Percentiles rank a stretch among this genome's conserved stretches.
These are phyloP conservation scores for Apodemia zela DNA, from an alignment of 2,888 invertebrate genomes.

Conservation along the genomic window DNA sequence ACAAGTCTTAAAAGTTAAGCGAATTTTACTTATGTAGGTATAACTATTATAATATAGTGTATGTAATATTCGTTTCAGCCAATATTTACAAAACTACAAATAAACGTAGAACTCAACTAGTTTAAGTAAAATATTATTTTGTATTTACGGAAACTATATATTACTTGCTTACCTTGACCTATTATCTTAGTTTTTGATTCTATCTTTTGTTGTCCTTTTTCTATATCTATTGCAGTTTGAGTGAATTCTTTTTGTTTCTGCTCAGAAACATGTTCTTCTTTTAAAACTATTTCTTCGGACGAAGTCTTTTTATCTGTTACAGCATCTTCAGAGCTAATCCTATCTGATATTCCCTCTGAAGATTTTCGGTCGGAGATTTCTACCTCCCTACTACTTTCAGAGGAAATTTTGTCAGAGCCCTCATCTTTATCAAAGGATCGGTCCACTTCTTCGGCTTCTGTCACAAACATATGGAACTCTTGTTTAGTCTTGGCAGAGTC, in stretches of 20 bases:
- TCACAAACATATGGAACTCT: constrained; percentile 71
- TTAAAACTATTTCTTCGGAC: constrained; percentile 62
- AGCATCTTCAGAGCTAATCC: constrained; percentile 74
- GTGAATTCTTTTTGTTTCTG: constrained; percentile 42
- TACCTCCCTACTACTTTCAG: constrained; percentile 73
- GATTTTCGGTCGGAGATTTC: constrained; percentile 75
- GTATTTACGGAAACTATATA: too few relatives aligned
- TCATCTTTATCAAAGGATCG: constrained; percentile 71
- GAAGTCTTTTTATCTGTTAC: constrained; percentile 76
- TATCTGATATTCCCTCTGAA: constrained; percentile 74
- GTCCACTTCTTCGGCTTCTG: constrained; percentile 71
- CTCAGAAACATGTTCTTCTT: constrained; percentile 43
- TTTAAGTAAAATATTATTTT: too few relatives aligned
- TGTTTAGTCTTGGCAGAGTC: constrained; percentile 55
- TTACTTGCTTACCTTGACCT: constrained; percentile 46
- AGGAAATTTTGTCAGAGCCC: constrained; percentile 73
- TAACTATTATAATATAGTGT: too few relatives aligned
- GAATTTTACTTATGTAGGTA: too few relatives aligned
- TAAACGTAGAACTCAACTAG: too few relatives aligned
- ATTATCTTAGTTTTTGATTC: constrained; percentile 42
- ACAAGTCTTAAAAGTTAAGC: too few relatives aligned
- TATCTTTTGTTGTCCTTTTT: constrained; percentile 38
- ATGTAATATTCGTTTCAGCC: too few relatives aligned
- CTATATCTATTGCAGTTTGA: constrained; percentile 36
- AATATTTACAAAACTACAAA: too few relatives aligned